phyloP scores from a whole-genome alignment of 2,888 invertebrate genomes.

The Leptodirus hochenwartii region DNA sequence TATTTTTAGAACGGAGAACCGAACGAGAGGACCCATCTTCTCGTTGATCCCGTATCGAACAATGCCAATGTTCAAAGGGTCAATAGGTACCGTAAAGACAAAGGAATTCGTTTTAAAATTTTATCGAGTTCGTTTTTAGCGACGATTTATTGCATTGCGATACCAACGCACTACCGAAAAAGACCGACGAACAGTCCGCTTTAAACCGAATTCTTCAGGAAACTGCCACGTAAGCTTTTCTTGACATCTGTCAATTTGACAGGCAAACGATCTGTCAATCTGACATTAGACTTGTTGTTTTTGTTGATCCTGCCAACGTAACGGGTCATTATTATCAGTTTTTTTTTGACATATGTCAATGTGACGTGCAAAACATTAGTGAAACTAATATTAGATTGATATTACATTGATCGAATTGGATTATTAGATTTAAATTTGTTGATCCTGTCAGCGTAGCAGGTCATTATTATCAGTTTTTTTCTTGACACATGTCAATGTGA shows the following conservation, averaged over 20 bases:
- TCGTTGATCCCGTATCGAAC: conserved; percentile 59
- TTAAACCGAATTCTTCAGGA: conserved; percentile 77
- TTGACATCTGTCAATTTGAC: too few relatives aligned
- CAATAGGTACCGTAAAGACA: conserved; percentile 30
- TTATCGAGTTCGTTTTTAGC: conserved; percentile 27
- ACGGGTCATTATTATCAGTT: too few relatives aligned
- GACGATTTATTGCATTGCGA: conserved; percentile 44
- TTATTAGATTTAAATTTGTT: too few relatives aligned
- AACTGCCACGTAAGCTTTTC: conserved; percentile 63
- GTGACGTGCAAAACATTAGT: too few relatives aligned
- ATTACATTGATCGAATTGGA: too few relatives aligned
- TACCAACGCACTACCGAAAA: conserved; percentile 47
- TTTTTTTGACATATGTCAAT: too few relatives aligned
- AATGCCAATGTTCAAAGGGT: conserved; percentile 52
- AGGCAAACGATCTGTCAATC: conserved; percentile 1
- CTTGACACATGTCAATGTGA: too few relatives aligned
- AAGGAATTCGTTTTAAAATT: background rate
- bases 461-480: too few relatives aligned
- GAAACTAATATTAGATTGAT: too few relatives aligned
- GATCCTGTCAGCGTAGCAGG: too few relatives aligned
- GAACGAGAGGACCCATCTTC: conserved; percentile 61
- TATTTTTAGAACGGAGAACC: conserved; percentile 32
- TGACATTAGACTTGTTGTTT: conserved; percentile 9
- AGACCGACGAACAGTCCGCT: conserved; percentile 81
- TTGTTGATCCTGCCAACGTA: too few relatives aligned